Conservation (phyloP, 2,888 invertebrate genomes). For the Sesamia inferens region DNA sequence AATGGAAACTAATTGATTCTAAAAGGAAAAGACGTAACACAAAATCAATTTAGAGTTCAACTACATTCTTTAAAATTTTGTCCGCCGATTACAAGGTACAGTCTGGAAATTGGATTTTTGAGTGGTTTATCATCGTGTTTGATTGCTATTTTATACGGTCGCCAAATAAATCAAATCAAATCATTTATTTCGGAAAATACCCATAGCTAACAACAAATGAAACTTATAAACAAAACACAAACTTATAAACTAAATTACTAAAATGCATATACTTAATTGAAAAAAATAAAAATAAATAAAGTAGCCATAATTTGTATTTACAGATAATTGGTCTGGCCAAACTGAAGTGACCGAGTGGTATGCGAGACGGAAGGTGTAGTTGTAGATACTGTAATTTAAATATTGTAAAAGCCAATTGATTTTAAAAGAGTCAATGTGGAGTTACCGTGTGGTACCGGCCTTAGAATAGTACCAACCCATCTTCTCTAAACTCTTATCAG, state of each 20-base stretch:
- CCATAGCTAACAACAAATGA: no score
- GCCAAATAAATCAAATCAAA: no score
- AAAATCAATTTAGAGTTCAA: conserved; percentile 10
- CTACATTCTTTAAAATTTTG: conserved; percentile 6
- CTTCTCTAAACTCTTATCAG: no score
- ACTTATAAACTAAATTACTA: no score
- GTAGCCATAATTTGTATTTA: neutral
- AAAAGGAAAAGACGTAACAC: conserved; percentile 3
- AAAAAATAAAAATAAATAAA: no score
- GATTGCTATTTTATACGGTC: neutral
- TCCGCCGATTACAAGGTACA: neutral
- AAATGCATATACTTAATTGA: no score
- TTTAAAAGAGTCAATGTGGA: neutral
- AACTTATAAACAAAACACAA: no score
- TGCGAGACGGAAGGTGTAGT: neutral
- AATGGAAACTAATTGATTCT: conserved; percentile 45
- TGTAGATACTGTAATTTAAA: neutral
- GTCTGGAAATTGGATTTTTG: neutral
- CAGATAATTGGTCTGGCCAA: neutral
- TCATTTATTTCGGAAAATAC: no score
- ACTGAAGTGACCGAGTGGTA: neutral
- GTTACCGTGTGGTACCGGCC: no score
- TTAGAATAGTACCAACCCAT: no score
- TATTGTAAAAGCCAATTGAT: neutral
- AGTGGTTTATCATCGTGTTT: neutral